Evolutionary conservation across 2,113 vertebrate genomes (phyloP).

Genomic region (Megaceryle maxima): DNA sequence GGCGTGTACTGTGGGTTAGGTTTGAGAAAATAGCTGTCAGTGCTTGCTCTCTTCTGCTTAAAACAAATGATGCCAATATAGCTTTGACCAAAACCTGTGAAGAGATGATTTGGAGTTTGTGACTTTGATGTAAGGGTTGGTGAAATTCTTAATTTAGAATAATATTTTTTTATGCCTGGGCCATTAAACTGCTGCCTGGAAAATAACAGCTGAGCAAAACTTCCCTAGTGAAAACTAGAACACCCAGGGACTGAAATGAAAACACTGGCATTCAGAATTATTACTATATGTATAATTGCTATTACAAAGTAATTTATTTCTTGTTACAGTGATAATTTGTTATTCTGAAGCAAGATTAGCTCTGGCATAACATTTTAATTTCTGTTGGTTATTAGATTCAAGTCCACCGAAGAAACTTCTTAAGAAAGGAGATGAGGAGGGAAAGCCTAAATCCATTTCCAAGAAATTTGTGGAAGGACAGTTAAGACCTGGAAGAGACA

Average conservation of each 20-base stretch:
- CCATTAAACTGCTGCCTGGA: not conserved
- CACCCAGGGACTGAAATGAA: not conserved
- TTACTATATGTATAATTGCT: not conserved
- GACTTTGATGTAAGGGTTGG: not conserved
- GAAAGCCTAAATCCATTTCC: slow-evolving; percentile 48
- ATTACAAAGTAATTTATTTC: not conserved
- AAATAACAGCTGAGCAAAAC: not conserved
- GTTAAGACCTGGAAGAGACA: slow-evolving; percentile 55
- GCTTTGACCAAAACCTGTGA: not conserved
- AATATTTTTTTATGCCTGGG: not conserved
- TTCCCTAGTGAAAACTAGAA: not conserved
- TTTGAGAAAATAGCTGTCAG: not conserved
- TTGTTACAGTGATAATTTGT: not conserved
- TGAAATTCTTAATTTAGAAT: not conserved
- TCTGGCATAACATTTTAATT: not conserved
- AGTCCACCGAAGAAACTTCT: slow-evolving; percentile 46
- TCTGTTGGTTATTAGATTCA: slow-evolving; percentile 1
- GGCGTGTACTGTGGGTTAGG: not conserved
- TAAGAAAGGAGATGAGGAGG: slow-evolving; percentile 40
- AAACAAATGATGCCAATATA: not conserved
- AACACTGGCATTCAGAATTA: not conserved
- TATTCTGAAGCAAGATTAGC: not conserved
- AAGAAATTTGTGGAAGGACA: slow-evolving; percentile 71
- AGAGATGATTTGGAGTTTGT: not conserved
- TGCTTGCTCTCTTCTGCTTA: not conserved